These are phyloP conservation scores for Spea bombifrons DNA, from an alignment of 2,113 vertebrate genomes.

Conservation along the genomic window DNA sequence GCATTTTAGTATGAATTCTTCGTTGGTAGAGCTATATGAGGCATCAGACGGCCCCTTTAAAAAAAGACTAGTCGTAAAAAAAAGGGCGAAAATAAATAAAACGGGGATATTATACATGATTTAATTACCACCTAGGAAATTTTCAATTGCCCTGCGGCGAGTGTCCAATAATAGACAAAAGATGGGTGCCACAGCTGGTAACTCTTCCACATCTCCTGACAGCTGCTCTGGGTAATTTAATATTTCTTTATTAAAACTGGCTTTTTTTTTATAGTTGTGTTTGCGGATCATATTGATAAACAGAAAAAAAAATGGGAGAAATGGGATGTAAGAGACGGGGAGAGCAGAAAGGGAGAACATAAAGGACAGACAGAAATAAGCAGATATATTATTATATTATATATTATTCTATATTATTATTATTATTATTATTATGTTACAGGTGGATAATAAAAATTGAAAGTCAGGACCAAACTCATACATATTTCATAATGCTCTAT, in stretches of 20 bases:
- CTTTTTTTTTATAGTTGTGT: background rate
- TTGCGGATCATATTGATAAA: background rate
- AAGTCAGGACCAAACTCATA: too few relatives aligned
- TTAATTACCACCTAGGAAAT: background rate
- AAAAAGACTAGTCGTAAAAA: background rate
- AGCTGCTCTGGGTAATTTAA: background rate
- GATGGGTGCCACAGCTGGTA: background rate
- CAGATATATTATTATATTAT: too few relatives aligned
- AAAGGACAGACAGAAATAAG: background rate
- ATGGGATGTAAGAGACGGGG: background rate
- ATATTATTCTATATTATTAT: too few relatives aligned
- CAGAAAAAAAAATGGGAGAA: background rate
- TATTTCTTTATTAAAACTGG: background rate
- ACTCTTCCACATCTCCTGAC: background rate
- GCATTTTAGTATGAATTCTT: too few relatives aligned
- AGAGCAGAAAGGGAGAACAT: background rate
- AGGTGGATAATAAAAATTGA: too few relatives aligned
- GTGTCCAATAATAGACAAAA: background rate
- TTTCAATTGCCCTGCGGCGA: too few relatives aligned
- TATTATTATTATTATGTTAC: too few relatives aligned
- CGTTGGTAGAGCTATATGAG: too few relatives aligned
- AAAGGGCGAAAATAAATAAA: background rate
- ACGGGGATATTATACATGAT: background rate
- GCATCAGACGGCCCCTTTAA: too few relatives aligned
- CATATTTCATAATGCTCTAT: too few relatives aligned